Evolutionary conservation across 2,797 vertebrate species (phyloP), one percentile per base, ranked within the genome.

Genomic region (Amblyopsis hoosieri): DNA sequence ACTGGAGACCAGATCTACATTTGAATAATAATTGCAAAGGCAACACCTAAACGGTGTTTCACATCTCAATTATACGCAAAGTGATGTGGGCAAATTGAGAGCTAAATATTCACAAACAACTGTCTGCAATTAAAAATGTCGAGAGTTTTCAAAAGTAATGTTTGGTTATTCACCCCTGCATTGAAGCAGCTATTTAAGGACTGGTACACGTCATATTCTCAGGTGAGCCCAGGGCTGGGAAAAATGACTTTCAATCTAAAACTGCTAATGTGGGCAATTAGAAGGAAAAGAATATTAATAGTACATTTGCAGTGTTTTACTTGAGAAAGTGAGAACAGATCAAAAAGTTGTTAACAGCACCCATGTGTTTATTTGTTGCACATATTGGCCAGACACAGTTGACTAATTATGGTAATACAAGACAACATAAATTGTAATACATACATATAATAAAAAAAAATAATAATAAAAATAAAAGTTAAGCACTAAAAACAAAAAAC

Each of bases 11-110:
- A 78, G 71, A 83, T 81, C 76, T 50, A 12, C 54, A 33, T 58
- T 58, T 84, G 76, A 88, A 84, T 84, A 79, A 82, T 66, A 79
- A 85, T 76, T 84, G 78, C 76, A 79, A 85, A 86, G 73, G 67
- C 54, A 49, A 68, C 67, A 54, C 66, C 23, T 71, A 68, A 75
- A 74, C 70, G 64, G 54, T 57, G 7, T 65, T 49, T 58, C 64
- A 76, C 42, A 0, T 85, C 79, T 83, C 71, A 73, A 74, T 85
- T 78, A 81, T 5, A 64, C 52, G 29, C 67, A 66, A 1, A 19
- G 12, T 19, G 17, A 45, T 7, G 1, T 8, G 10, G 45, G 13
- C 15, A 53, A 12, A 75, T 48, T 64, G 49, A 37, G 60, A 45
- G 29, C 42, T 48, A 52, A 33, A 52, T 19, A 12, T 49, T 31